Percentiles rank a stretch among this genome's conserved stretches.
Conservation (phyloP, 2,113 vertebrate species). For the Sporophila hypoxantha region DNA sequence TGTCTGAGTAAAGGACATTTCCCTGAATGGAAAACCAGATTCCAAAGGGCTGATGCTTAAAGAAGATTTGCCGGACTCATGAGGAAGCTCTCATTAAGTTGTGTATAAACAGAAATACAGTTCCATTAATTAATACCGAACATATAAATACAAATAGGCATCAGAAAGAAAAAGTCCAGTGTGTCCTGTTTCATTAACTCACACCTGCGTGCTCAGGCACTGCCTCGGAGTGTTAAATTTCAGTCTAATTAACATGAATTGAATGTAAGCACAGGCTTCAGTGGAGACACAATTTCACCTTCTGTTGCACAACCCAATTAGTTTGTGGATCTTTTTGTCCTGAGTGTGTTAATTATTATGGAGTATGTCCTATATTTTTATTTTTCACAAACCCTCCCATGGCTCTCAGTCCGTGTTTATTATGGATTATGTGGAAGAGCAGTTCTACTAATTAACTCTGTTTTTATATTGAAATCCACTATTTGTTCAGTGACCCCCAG, state of each 20-base stretch:
- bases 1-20: neutral
- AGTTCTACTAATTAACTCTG: conserved; percentile 22
- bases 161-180: neutral
- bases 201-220: neutral
- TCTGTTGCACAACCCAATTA: neutral
- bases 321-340: conserved; percentile 7
- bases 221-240: neutral
- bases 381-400: conserved; percentile 2
- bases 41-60: neutral
- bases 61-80: neutral
- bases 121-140: neutral
- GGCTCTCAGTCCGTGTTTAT: conserved; percentile 19
- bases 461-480: conserved; percentile 1
- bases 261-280: neutral
- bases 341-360: neutral
- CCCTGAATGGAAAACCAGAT: neutral
- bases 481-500: neutral
- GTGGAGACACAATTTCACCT: neutral
- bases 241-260: conserved; percentile 29
- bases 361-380: conserved; percentile 33
- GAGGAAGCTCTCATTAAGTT: neutral
- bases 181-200: neutral
- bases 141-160: neutral
- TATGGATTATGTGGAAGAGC: conserved; percentile 22
- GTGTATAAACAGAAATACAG: neutral